These are phyloP conservation scores for Apis cerana DNA, from an alignment of 1,140 invertebrate genomes.

Conservation along the genomic window DNA sequence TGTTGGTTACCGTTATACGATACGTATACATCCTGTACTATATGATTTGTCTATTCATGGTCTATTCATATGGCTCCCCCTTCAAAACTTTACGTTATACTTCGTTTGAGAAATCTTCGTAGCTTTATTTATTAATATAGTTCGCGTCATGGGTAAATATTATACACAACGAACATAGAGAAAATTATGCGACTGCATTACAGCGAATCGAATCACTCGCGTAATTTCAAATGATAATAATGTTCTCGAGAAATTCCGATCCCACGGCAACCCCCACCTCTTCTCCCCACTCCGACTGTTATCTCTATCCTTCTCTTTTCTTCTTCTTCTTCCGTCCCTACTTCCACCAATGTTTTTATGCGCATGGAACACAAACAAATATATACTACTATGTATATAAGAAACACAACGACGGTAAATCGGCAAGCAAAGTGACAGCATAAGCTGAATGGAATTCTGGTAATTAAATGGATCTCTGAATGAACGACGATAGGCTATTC, in stretches of 20 bases:
- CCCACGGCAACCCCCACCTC: conserved; percentile 60
- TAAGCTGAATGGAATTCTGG: conserved; percentile 56
- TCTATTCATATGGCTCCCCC: background rate
- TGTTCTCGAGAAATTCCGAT: conserved; percentile 67
- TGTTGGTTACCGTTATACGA: no score
- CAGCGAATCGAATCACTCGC: conserved; percentile 59
- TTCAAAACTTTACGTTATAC: background rate
- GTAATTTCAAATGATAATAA: conserved; percentile 69
- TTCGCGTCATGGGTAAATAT: conserved; percentile 14
- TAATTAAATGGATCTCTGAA: conserved; percentile 57
- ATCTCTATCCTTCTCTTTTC: background rate
- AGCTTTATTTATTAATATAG: conserved; percentile 12
- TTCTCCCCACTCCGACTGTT: conserved; percentile 10
- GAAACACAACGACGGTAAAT: conserved; percentile 21
- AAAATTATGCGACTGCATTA: conserved; percentile 56
- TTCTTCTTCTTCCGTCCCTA: background rate
- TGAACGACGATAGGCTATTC: conserved; percentile 48
- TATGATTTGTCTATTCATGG: background rate
- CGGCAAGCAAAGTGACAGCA: conserved; percentile 15
- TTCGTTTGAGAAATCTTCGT: conserved; percentile 3
- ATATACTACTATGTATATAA: background rate
- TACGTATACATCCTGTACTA: no score
- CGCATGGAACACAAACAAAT: no score
- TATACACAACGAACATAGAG: conserved; percentile 4
- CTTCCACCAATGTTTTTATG: conserved; percentile 4